Evolutionary conservation across 2,113 vertebrate species (phyloP).

Genomic region (Microcebus ravelobensis): DNA sequence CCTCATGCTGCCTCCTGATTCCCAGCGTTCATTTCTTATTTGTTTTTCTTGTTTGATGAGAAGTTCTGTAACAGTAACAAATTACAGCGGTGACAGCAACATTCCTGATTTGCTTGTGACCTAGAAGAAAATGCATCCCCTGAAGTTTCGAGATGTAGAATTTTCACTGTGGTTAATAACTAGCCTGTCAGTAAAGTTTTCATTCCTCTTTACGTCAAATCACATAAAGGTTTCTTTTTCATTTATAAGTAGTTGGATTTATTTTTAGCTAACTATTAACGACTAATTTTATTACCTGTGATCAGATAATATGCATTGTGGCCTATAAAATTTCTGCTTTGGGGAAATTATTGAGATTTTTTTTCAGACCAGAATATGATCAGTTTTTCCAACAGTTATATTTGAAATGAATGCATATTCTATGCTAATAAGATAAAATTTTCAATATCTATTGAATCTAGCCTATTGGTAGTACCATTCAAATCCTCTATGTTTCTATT

Average conservation of each 20-base stretch:
- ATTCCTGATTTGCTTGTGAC: background rate
- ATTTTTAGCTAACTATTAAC: constrained; percentile 44
- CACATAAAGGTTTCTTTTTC: constrained; percentile 21
- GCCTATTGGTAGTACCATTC: background rate
- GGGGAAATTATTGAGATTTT: background rate
- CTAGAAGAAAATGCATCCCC: constrained; percentile 24
- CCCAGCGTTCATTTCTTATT: background rate
- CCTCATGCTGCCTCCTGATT: background rate
- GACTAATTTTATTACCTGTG: constrained; percentile 31
- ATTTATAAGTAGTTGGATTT: constrained; percentile 35
- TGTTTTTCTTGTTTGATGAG: constrained; percentile 24
- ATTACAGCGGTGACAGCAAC: background rate
- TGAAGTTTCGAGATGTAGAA: background rate
- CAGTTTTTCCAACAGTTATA: background rate
- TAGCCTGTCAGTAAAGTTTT: background rate
- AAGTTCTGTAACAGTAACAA: background rate
- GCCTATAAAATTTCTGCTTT: background rate
- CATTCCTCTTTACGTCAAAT: constrained; percentile 26
- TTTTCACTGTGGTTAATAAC: constrained; percentile 50
- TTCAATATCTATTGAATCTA: background rate
- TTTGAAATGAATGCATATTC: background rate
- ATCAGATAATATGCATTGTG: background rate
- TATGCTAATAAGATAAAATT: background rate
- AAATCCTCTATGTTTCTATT: background rate
- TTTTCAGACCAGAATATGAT: background rate